Percentiles rank a stretch among this genome's conserved stretches.
Evolutionary conservation across 2,797 vertebrate species (phyloP).

Genomic region (Ctenochaetus hawaiiensis): DNA sequence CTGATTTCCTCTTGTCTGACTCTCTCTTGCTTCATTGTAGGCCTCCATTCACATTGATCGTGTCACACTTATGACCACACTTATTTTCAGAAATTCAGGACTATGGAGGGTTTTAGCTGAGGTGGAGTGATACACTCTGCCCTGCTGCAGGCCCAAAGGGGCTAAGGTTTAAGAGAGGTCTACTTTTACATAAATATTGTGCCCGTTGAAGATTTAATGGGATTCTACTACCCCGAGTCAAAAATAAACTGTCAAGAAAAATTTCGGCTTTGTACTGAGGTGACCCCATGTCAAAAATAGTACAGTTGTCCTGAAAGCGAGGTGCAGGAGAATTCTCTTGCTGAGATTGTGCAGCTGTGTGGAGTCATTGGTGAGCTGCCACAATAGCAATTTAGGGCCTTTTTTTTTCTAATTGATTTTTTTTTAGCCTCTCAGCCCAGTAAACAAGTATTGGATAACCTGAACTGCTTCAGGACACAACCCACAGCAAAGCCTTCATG

Average conservation of each 20-base stretch:
- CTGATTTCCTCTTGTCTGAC: background rate
- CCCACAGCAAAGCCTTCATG: slow-evolving; percentile 2
- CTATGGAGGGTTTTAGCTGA: background rate
- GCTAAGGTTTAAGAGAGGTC: slow-evolving; percentile 1
- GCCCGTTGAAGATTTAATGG: slow-evolving; percentile 22
- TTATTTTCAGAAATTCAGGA: background rate
- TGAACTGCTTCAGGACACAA: slow-evolving; percentile 30
- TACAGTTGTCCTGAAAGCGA: slow-evolving; percentile 61
- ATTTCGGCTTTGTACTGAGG: slow-evolving; percentile 41
- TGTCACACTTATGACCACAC: background rate
- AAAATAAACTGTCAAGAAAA: slow-evolving; percentile 43
- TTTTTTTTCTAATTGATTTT: slow-evolving; percentile 58
- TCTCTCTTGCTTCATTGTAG: background rate
- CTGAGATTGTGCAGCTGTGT: slow-evolving; percentile 54
- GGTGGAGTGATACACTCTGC: background rate
- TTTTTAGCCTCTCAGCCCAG: slow-evolving; percentile 51
- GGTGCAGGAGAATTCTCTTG: slow-evolving; percentile 47
- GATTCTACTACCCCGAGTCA: slow-evolving; percentile 19
- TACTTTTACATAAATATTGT: slow-evolving; percentile 36
- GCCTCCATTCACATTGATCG: background rate
- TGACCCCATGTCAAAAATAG: slow-evolving; percentile 54
- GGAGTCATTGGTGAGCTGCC: slow-evolving; percentile 61
- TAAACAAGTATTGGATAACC: slow-evolving; percentile 45
- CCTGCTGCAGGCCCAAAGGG: slow-evolving; percentile 1
- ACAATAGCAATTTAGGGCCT: slow-evolving; percentile 41